Percentiles rank a stretch among this genome's conserved stretches.
Evolutionary conservation across 2,797 vertebrate species (phyloP).

Genomic region (Coluber constrictor): DNA sequence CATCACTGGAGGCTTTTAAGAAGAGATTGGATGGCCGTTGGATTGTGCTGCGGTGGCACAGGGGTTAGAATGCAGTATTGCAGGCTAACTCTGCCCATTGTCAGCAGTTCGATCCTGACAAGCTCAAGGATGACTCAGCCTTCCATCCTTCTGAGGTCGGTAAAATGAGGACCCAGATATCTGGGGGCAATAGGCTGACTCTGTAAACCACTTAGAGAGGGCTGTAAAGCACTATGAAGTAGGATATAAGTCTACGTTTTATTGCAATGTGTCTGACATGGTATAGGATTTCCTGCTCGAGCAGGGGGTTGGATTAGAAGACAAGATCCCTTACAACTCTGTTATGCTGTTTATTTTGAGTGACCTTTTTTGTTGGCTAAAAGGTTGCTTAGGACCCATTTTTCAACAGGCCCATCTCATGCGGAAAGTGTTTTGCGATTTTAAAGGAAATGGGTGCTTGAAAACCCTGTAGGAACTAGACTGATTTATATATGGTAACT

Average conservation of each 20-base stretch:
- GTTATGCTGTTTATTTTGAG: too few relatives aligned
- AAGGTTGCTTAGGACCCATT: neutral
- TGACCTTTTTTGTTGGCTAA: neutral
- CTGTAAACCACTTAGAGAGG: neutral
- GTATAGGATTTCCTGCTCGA: neutral
- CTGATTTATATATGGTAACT: neutral
- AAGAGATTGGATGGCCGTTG: neutral
- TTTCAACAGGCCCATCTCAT: neutral
- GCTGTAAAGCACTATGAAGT: neutral
- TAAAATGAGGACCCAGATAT: neutral
- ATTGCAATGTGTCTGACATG: neutral
- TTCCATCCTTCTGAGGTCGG: neutral
- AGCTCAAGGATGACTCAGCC: neutral
- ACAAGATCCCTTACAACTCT: too few relatives aligned
- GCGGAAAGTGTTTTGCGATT: neutral
- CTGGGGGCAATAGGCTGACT: neutral
- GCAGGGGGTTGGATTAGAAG: too few relatives aligned
- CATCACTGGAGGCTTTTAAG: neutral
- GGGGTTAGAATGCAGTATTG: neutral
- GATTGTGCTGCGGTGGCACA: neutral
- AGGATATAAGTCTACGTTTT: neutral
- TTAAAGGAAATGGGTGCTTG: neutral
- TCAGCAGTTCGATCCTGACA: neutral
- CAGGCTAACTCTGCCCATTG: neutral
- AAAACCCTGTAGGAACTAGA: neutral